Evolutionary conservation across 64 coral and sea anemone genomes (phyloP), one percentile per base, ranked within the genome.

Genomic region (Dendronephthya gigantea): DNA sequence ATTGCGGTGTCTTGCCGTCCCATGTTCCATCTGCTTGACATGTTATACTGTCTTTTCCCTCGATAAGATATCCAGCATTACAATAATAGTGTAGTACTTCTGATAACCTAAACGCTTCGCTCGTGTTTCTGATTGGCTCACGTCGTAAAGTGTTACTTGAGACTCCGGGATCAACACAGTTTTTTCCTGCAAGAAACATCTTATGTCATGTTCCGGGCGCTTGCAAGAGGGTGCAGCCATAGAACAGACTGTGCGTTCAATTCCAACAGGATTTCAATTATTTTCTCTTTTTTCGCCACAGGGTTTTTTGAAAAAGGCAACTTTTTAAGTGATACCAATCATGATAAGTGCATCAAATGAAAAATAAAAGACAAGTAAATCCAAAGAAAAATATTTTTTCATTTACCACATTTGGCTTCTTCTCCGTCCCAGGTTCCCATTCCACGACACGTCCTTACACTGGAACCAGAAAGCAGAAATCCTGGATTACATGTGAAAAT

Each of bases 1-100:
- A 62, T 62, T n/a, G 55, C 25, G 55, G 55, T 27, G 25, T 27
- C 19, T 6, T n/a, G 4, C 55, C 25, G 17, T 62, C 55, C 72
- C 72, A 79, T 39, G 72, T 33, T 79, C 72, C 72, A 79, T 79
- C 72, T 28, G 32, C 36, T 79, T 35, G 2, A 79, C 72, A 79
- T 35, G 32, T 34, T 4, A 79, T 39, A 15, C 19, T 36, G 19
- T 79, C 29, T 19, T 19, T 34, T 9, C 72, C 72, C 8, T 34
- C 36, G 15, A 79, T 79, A 36, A 36, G 30, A 39, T 79, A 79
- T 33, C 36, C 36, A 34, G n/a, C 13, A 15, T 17, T 1, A 34
- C 72, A 79, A 19, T 29, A 79, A 79, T 79, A 79, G 29, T 79
- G 72, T 16, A 79, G 28, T 12, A 14, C 36, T 39, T 34, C 27